Evolutionary conservation across 2,888 invertebrate species (phyloP).

Genomic region (Augiades crinisus): DNA sequence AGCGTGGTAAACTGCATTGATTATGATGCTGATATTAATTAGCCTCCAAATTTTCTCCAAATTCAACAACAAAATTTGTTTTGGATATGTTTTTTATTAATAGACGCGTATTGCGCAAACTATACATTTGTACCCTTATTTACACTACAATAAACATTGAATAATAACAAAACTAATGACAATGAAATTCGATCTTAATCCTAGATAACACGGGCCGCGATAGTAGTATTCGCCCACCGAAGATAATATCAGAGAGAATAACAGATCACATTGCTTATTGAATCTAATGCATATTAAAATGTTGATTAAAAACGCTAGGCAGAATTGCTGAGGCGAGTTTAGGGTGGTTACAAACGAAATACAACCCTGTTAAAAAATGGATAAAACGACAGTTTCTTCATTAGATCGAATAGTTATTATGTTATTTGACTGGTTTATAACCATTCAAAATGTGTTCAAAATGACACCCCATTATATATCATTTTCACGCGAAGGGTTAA

Average conservation of each 20-base stretch:
- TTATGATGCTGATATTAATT: no score
- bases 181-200: slow-evolving; percentile 29
- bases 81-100: no score
- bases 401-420: no score
- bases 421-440: no score
- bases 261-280: slow-evolving; percentile 33
- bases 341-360: slow-evolving; percentile 1
- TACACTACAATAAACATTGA: slow-evolving; percentile 2
- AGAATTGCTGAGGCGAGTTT: not conserved
- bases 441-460: no score
- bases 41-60: no score
- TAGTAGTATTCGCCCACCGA: slow-evolving; percentile 26
- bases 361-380: not conserved
- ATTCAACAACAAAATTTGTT: no score
- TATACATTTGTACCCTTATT: not conserved
- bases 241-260: slow-evolving; percentile 29
- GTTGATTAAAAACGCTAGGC: slow-evolving; percentile 30
- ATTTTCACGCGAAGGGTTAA: no score
- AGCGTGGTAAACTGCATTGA: no score
- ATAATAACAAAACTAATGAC: slow-evolving; percentile 16
- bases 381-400: no score
- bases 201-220: slow-evolving; percentile 21
- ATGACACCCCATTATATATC: no score
- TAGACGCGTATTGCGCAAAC: no score
- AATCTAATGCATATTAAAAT: slow-evolving; percentile 39